Evolutionary conservation across 1,140 invertebrate species (phyloP).

Genomic region (Pogonomyrmex barbatus): DNA sequence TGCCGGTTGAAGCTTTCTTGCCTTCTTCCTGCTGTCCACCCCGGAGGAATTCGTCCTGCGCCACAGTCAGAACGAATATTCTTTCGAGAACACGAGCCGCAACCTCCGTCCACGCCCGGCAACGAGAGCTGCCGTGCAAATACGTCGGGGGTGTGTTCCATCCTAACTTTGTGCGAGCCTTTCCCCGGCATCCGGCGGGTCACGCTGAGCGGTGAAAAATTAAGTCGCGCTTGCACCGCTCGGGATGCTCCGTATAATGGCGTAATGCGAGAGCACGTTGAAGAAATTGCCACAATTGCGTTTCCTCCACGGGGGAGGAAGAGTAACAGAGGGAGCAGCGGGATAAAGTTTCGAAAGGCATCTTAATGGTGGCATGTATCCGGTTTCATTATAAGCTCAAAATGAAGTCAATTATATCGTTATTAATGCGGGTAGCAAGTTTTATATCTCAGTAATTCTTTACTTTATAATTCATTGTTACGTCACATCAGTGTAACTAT

Average conservation of each 20-base stretch:
- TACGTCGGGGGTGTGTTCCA: background rate
- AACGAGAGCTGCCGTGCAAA: conserved; percentile 25
- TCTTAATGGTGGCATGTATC: conserved; percentile 18
- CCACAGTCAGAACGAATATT: conserved; percentile 52
- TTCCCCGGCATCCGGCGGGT: conserved; percentile 36
- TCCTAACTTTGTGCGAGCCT: conserved; percentile 37
- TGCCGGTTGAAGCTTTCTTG: conserved; percentile 65
- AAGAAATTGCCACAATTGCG: conserved; percentile 56
- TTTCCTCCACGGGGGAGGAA: background rate
- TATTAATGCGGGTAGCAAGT: background rate
- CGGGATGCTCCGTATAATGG: conserved; percentile 40
- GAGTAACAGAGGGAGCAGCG: background rate
- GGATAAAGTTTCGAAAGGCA: conserved; percentile 35
- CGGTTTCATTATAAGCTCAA: conserved; percentile 27
- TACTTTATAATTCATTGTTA: background rate
- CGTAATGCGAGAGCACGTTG: conserved; percentile 37
- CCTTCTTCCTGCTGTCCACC: conserved; percentile 29
- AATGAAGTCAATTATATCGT: conserved; percentile 16
- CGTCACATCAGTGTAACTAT: background rate
- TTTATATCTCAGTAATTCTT: background rate
- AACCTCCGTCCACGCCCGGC: conserved; percentile 30
- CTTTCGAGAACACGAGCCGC: conserved; percentile 65
- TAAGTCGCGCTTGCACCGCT: conserved; percentile 29
- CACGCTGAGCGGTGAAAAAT: conserved; percentile 54
- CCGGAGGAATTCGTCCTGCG: conserved; percentile 65